phyloP scores from a whole-genome alignment of 2,888 invertebrate genomes.

The Scrobipalpa costella region DNA sequence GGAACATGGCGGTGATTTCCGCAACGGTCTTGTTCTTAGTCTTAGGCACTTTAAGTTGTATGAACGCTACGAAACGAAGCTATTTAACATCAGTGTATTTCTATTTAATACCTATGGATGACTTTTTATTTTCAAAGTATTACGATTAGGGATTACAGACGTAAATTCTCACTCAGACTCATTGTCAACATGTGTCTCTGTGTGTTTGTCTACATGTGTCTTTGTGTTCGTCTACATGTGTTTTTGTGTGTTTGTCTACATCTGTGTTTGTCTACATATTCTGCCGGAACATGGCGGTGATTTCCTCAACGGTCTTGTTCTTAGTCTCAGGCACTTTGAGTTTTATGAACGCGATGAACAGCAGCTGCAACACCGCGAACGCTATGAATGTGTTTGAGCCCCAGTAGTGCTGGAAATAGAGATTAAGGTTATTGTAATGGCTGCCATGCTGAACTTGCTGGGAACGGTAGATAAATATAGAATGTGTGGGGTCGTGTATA shows the following conservation, averaged over 20 bases:
- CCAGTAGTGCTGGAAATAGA: constrained; percentile 75
- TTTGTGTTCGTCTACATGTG: background rate
- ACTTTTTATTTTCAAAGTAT: too few relatives aligned
- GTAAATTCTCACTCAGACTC: constrained; percentile 58
- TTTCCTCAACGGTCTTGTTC: constrained; percentile 91
- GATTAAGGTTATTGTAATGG: too few relatives aligned
- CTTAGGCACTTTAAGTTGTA: background rate
- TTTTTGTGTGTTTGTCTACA: background rate
- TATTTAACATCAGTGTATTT: too few relatives aligned
- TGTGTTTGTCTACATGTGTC: background rate
- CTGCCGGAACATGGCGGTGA: constrained; percentile 90
- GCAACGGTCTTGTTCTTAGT: background rate
- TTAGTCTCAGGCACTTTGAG: constrained; percentile 95
- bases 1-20: background rate
- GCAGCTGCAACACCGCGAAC: constrained; percentile 86
- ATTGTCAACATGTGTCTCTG: background rate
- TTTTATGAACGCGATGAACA: constrained; percentile 90
- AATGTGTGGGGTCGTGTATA: too few relatives aligned
- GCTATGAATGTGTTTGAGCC: constrained; percentile 89
- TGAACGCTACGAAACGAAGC: too few relatives aligned
- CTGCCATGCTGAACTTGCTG: too few relatives aligned
- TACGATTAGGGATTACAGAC: too few relatives aligned
- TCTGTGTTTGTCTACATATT: constrained; percentile 51
- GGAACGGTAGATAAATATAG: too few relatives aligned
- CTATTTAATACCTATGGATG: too few relatives aligned